phyloP scores from a whole-genome alignment of 2,888 invertebrate species.

The Drosophila histrio region DNA sequence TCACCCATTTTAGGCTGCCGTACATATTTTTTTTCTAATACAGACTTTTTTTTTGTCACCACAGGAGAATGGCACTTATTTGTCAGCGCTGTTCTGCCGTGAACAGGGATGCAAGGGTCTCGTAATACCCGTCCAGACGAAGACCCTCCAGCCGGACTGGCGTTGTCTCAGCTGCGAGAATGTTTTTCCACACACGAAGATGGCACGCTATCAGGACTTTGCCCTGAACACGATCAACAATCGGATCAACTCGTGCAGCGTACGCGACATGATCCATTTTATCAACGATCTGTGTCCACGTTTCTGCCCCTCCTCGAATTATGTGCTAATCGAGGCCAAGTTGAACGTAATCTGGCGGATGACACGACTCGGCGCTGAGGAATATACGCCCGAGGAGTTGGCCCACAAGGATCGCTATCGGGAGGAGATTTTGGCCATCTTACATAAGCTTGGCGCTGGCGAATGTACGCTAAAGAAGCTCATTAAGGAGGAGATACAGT shows the following conservation, averaged over 20 bases:
- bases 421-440: slow-evolving; percentile 81
- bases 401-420: slow-evolving; percentile 82
- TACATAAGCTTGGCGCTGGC: slow-evolving; percentile 83
- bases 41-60: not conserved
- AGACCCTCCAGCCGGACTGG: slow-evolving; percentile 87
- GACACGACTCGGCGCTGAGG: slow-evolving; percentile 72
- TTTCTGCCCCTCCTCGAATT: slow-evolving; percentile 83
- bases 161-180: slow-evolving; percentile 87
- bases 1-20: not conserved
- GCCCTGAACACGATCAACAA: slow-evolving; percentile 82
- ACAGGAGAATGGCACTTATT: slow-evolving; percentile 83
- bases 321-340: slow-evolving; percentile 83
- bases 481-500: slow-evolving; percentile 81
- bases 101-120: slow-evolving; percentile 83
- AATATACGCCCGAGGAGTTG: slow-evolving; percentile 79
- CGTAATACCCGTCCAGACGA: slow-evolving; percentile 86
- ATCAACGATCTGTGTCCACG: slow-evolving; percentile 82
- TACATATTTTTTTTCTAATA: not conserved
- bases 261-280: slow-evolving; percentile 82
- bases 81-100: slow-evolving; percentile 84
- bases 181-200: slow-evolving; percentile 79
- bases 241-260: slow-evolving; percentile 80
- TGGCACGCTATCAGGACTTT: slow-evolving; percentile 83
- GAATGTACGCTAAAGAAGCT: slow-evolving; percentile 83
- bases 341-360: slow-evolving; percentile 84